Conservation (phyloP, 2,113 vertebrate genomes). For the Oncorhynchus keta region DNA sequence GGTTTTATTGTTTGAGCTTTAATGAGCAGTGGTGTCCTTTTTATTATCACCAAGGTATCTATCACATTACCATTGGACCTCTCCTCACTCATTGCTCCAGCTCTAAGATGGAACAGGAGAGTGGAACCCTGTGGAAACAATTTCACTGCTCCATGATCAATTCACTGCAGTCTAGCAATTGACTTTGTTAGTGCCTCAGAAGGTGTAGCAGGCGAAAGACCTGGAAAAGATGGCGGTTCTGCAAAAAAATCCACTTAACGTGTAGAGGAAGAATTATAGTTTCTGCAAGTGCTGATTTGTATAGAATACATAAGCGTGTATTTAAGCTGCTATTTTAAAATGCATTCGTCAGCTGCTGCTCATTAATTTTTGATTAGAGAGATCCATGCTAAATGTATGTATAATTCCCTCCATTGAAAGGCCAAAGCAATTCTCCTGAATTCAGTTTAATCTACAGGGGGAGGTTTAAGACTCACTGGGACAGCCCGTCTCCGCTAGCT, state of each 20-base stretch:
- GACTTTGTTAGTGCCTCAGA: not conserved
- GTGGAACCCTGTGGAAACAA: slow-evolving; percentile 26
- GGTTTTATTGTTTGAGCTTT: not conserved
- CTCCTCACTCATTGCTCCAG: not conserved
- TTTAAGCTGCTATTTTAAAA: not conserved
- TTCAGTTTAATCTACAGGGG: not conserved
- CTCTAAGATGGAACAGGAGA: not conserved
- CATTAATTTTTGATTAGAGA: not conserved
- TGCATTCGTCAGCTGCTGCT: not conserved
- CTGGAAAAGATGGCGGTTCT: not conserved
- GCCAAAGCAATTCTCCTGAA: not conserved
- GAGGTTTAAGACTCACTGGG: not conserved
- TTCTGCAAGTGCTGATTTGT: not conserved
- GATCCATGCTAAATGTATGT: not conserved
- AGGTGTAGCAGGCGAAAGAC: not conserved
- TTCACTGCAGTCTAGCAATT: slow-evolving; percentile 28
- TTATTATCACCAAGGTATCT: not conserved
- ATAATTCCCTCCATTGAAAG: not conserved
- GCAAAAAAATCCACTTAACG: not conserved
- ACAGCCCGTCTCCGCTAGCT: not conserved
- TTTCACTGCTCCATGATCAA: slow-evolving; percentile 38
- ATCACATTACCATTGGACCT: too few species aligned
- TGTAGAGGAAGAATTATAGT: not conserved
- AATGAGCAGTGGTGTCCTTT: not conserved
- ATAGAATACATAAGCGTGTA: not conserved